These are phyloP conservation scores for Clupea harengus DNA, from an alignment of 2,113 vertebrate species.

Conservation along the genomic window DNA sequence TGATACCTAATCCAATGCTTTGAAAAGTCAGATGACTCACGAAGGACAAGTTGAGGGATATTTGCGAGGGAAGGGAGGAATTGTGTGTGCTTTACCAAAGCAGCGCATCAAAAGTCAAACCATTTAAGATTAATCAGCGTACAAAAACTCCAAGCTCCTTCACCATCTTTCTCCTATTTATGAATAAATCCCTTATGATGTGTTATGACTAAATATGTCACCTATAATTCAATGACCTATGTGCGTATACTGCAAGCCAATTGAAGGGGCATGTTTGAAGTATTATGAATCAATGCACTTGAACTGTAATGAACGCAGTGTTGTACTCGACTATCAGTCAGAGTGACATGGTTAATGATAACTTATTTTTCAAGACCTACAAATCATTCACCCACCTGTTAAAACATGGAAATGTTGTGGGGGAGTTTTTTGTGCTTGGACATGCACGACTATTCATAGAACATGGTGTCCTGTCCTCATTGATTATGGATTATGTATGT, in stretches of 20 bases:
- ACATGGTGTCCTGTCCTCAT: neutral
- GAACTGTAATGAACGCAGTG: neutral
- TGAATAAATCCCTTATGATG: neutral
- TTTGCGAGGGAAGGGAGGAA: neutral
- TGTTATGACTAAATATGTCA: neutral
- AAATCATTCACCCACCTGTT: conserved; percentile 9
- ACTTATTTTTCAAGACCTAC: neutral
- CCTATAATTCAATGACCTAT: neutral
- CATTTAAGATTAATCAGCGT: conserved; percentile 1
- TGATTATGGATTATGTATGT: conserved; percentile 15
- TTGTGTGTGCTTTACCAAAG: neutral
- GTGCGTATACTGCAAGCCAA: neutral
- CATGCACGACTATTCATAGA: neutral
- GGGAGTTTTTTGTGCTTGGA: neutral
- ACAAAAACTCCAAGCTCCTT: neutral
- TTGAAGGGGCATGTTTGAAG: neutral
- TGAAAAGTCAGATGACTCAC: neutral
- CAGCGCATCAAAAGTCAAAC: neutral
- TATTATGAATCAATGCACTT: neutral
- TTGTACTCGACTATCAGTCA: neutral
- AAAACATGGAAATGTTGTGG: neutral
- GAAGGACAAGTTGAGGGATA: neutral
- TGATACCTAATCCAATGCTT: neutral
- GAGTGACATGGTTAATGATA: neutral
- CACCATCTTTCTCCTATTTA: neutral